Base-by-base conservation (phyloP, 2,113 vertebrate species). In the Oncorhynchus nerka region DNA sequence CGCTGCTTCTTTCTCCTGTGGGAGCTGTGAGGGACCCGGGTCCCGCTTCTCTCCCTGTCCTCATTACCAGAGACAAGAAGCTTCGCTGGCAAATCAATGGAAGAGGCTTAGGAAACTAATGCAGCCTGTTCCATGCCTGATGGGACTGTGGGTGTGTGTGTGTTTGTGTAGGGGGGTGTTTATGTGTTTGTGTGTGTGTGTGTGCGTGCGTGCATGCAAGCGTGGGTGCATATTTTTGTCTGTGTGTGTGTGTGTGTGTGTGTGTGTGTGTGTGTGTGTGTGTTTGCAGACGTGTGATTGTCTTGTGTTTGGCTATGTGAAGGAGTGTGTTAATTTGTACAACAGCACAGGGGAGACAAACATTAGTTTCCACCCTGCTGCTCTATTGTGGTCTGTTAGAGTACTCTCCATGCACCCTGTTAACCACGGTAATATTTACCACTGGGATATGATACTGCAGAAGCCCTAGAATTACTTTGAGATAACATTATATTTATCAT, bases 31-130 rank as follows among this genome's bases (percentile, higher is more conserved):
- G 84, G 85, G 89, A 87, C 83, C 79, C 81, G 87, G 89, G 88
- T 92, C 87, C 85, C 45, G 80, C 85, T 86, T 88, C 86, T 81
- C 83, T 93, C 87, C 84, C 90, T 90, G 90, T 91, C 91, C 92
- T 93, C 90, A 92, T 94, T 93, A 92, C 83, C 77, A 75, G 83
- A 91, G 91, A 94, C 92, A 93, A 91, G 90, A 82, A 84, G 86
- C 91, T 89, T 34, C 78, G 78, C 87, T 81, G 74, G 84, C 78
- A 83, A 92, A 93, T 93, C 91, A 90, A 93, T 93, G 87, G 79
- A 75, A 87, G 85, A 86, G 82, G 89, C 91, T 93, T 89, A 86
- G 81, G 80, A 73, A 55, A 57, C 79, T 88, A 91, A 90, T 86
- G 82, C 88, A 15, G 49, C 49, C 49, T 75, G 81, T 85, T 84